A percentile compares a stretch with the other conserved stretches of the same genome.
These are phyloP conservation scores for Spongia lamella DNA, from an alignment of 37 sponge, comb jelly and placozoan species.

Conservation along the genomic window DNA sequence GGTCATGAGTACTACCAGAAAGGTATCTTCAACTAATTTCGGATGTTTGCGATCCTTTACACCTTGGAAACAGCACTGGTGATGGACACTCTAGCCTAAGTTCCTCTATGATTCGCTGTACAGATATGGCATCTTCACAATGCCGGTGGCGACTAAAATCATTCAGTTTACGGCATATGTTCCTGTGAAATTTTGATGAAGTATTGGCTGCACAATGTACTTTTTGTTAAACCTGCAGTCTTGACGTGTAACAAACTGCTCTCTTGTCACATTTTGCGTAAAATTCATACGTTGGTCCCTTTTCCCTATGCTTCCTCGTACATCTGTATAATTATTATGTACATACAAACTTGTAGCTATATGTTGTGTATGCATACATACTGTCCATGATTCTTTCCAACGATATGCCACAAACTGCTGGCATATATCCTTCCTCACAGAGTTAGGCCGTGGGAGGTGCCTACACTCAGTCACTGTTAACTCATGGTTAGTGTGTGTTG, in stretches of 20 bases:
- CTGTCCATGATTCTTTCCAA: no score
- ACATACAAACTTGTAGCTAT: no score
- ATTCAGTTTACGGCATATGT: slow-evolving; percentile 4
- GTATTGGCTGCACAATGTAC: no score
- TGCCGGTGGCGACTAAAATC: slow-evolving; percentile 1
- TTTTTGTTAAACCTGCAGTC: no score
- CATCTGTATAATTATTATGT: not conserved
- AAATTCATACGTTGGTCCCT: not conserved
- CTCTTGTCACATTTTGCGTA: not conserved
- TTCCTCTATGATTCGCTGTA: not conserved
- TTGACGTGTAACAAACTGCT: slow-evolving; percentile 15
- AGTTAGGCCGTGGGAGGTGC: slow-evolving; percentile 6
- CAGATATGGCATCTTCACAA: slow-evolving; percentile 10
- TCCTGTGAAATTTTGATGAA: no score
- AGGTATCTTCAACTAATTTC: slow-evolving; percentile 1
- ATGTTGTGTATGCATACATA: no score
- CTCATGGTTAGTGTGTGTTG: slow-evolving; percentile 15
- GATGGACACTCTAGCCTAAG: not conserved
- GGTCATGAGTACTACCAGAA: slow-evolving; percentile 18
- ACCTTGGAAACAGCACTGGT: no score
- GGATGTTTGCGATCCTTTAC: no score
- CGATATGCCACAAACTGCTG: not conserved
- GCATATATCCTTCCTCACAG: not conserved
- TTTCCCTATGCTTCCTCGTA: not conserved
- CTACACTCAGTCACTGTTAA: slow-evolving; percentile 6